Evolutionary conservation across 2,113 vertebrate genomes (phyloP).

Genomic region (Muntiacus muntjak): DNA sequence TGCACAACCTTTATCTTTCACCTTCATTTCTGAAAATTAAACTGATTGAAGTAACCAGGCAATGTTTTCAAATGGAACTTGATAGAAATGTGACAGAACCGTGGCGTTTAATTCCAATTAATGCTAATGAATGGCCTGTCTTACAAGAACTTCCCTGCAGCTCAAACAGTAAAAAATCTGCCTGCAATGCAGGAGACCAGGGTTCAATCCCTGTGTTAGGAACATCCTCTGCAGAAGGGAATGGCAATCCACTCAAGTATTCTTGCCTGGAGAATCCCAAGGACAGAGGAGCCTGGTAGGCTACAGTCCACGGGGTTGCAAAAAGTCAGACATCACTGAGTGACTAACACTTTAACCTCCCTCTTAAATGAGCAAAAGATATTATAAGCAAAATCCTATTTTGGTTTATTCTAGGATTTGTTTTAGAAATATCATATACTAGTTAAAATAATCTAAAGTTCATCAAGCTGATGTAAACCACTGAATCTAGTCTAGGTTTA

Average conservation of each 20-base stretch:
- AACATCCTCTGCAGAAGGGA: background rate
- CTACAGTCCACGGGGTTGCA: background rate
- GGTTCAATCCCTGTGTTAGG: background rate
- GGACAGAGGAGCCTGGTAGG: background rate
- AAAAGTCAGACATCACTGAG: background rate
- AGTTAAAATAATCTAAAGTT: background rate
- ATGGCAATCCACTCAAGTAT: background rate
- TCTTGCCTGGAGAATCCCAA: background rate
- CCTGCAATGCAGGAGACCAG: background rate
- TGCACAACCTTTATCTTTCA: background rate
- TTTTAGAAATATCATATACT: background rate
- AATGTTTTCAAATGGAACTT: background rate
- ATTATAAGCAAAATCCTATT: background rate
- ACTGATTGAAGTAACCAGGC: conserved; percentile 2
- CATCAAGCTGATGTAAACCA: background rate
- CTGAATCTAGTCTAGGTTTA: background rate
- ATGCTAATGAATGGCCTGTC: background rate
- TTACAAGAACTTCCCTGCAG: background rate
- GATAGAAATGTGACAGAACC: background rate
- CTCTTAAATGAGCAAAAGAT: background rate
- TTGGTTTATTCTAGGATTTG: background rate
- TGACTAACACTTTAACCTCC: background rate
- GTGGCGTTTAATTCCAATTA: background rate
- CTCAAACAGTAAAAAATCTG: background rate
- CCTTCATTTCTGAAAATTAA: conserved; percentile 10